Evolutionary conservation across 2,113 vertebrate genomes (phyloP).

Genomic region (Proteles cristata): DNA sequence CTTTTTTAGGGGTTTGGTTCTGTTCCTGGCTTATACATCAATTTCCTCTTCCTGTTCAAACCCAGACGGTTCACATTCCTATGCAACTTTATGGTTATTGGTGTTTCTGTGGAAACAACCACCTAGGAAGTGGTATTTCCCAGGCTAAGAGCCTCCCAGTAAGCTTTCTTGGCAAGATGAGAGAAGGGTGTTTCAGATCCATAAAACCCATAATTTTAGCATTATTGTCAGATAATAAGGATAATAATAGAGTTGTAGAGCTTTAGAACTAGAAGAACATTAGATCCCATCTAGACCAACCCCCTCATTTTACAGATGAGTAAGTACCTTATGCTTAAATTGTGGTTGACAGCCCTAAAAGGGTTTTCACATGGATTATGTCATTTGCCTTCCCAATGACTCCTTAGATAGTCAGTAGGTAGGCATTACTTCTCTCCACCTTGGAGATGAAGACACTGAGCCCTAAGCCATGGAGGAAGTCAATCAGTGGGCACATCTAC

Average conservation of each 20-base stretch:
- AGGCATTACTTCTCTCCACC: background rate
- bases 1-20: constrained; percentile 69
- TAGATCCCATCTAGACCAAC: constrained; percentile 30
- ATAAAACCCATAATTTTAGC: constrained; percentile 70
- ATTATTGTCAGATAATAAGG: constrained; percentile 66
- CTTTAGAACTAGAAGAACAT: constrained; percentile 57
- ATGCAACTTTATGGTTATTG: constrained; percentile 79
- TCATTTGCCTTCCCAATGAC: background rate
- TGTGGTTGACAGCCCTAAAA: background rate
- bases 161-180: constrained; percentile 40
- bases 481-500: background rate
- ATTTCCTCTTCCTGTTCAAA: constrained; percentile 83
- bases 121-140: constrained; percentile 78
- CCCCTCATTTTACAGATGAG: constrained; percentile 74
- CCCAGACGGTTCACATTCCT: constrained; percentile 80
- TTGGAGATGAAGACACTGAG: background rate
- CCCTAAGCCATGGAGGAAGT: background rate
- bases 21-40: constrained; percentile 79
- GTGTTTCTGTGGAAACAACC: constrained; percentile 76
- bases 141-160: constrained; percentile 3
- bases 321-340: constrained; percentile 36
- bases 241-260: constrained; percentile 70
- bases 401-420: background rate
- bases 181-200: constrained; percentile 32
- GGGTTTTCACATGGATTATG: background rate